phyloP scores from a whole-genome alignment of 2,113 vertebrate species.

The Hassar affinis region DNA sequence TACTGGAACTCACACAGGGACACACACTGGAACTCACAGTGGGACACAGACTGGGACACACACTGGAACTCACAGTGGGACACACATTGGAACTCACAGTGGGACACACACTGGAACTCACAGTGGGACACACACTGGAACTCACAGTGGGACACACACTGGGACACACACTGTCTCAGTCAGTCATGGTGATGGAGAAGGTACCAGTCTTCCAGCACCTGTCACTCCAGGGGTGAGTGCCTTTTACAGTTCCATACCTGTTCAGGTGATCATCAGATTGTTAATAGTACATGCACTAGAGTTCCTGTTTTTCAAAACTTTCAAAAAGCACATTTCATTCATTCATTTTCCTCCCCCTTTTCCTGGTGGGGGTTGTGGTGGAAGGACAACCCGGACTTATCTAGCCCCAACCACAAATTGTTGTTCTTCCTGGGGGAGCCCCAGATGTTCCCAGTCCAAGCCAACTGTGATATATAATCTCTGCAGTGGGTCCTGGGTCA shows the following conservation, averaged over 20 bases:
- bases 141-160: background rate
- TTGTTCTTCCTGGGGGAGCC: background rate
- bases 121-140: constrained; percentile 38
- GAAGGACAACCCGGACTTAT: background rate
- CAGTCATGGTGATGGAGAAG: constrained; percentile 10
- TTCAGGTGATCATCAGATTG: background rate
- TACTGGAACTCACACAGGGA: background rate
- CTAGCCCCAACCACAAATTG: background rate
- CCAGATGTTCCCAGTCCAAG: background rate
- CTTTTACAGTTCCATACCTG: background rate
- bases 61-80: background rate
- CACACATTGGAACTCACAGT: constrained; percentile 51
- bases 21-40: background rate
- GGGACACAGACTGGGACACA: background rate
- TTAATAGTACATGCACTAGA: background rate
- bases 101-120: constrained; percentile 52
- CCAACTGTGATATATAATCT: background rate
- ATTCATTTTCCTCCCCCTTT: background rate
- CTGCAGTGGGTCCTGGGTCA: background rate
- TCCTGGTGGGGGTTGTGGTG: background rate
- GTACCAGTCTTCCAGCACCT: constrained; percentile 14
- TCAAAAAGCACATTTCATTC: background rate
- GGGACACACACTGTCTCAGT: constrained; percentile 12
- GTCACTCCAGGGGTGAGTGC: constrained; percentile 16
- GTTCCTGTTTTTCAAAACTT: background rate